Conservation (phyloP, 2,113 vertebrate species). For the Gallinago undulata region DNA sequence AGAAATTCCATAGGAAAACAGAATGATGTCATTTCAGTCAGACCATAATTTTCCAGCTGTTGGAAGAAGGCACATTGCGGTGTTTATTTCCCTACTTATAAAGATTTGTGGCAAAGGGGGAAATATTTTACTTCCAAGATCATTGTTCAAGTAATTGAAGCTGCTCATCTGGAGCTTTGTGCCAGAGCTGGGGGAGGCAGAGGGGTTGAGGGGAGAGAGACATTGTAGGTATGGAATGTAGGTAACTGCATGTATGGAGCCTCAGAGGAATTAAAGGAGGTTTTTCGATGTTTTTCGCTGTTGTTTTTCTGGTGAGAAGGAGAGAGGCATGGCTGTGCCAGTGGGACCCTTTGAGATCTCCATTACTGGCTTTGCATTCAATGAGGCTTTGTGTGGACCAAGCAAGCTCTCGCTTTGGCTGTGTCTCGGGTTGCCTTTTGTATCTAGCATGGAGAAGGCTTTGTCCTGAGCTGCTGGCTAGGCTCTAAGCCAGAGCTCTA, state of each 20-base stretch:
- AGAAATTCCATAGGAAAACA: conserved; percentile 50
- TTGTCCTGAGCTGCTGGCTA: background rate
- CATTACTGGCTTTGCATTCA: background rate
- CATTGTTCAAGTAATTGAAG: conserved; percentile 50
- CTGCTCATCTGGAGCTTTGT: conserved; percentile 8
- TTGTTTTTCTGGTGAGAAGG: background rate
- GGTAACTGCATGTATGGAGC: background rate
- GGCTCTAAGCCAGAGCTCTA: background rate
- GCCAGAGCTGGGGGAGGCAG: background rate
- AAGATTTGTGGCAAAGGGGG: conserved; percentile 59
- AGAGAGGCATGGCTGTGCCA: background rate
- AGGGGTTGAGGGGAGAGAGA: rapidly evolving
- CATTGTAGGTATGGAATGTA: rapidly evolving
- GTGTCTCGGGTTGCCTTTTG: background rate
- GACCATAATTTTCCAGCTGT: conserved; percentile 67
- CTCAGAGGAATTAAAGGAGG: background rate
- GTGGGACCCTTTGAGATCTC: background rate
- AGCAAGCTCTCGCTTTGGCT: background rate
- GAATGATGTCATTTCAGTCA: conserved; percentile 53
- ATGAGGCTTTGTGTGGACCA: rapidly evolving
- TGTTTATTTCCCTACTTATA: conserved; percentile 61
- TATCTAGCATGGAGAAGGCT: background rate
- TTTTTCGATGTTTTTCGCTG: background rate
- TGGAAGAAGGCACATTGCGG: conserved; percentile 51
- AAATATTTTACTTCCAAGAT: conserved; percentile 64